Evolutionary conservation across 2,888 invertebrate species (phyloP).

Genomic region (Gerosis bhagava): DNA sequence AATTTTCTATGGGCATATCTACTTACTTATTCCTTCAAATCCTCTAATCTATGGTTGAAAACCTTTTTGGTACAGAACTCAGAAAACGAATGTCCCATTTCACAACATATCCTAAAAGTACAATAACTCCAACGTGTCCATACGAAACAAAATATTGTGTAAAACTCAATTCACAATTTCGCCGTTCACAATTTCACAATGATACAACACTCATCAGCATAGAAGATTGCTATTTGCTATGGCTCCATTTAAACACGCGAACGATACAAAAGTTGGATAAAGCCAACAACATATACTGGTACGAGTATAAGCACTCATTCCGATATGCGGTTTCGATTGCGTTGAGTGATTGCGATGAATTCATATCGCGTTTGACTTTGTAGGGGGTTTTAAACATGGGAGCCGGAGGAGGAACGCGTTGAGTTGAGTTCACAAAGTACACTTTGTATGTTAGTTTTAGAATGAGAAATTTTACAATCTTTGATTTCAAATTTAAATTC

Average conservation of each 20-base stretch:
- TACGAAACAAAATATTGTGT: slow-evolving; percentile 1
- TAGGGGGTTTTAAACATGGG: not conserved
- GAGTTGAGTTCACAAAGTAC: no score
- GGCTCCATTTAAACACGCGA: slow-evolving; percentile 14
- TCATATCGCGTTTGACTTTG: slow-evolving; percentile 14
- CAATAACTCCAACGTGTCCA: no score
- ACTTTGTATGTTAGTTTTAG: no score
- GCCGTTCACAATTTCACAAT: slow-evolving; percentile 5
- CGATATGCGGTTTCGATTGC: slow-evolving; percentile 20
- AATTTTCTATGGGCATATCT: no score
- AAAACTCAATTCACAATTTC: slow-evolving; percentile 1
- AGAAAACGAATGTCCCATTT: no score
- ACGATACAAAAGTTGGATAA: slow-evolving; percentile 14
- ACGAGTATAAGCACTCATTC: slow-evolving; percentile 5
- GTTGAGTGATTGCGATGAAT: slow-evolving; percentile 21
- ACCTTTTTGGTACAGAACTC: no score
- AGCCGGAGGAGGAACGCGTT: not conserved
- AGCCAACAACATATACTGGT: slow-evolving; percentile 16
- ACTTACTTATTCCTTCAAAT: no score
- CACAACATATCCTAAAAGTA: no score
- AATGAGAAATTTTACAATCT: no score
- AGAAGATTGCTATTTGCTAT: slow-evolving; percentile 24
- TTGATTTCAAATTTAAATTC: no score
- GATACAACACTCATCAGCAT: slow-evolving; percentile 14
- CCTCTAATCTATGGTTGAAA: no score